phyloP scores from a whole-genome alignment of 2,888 invertebrate species.

The Rhamnusium bicolor region DNA sequence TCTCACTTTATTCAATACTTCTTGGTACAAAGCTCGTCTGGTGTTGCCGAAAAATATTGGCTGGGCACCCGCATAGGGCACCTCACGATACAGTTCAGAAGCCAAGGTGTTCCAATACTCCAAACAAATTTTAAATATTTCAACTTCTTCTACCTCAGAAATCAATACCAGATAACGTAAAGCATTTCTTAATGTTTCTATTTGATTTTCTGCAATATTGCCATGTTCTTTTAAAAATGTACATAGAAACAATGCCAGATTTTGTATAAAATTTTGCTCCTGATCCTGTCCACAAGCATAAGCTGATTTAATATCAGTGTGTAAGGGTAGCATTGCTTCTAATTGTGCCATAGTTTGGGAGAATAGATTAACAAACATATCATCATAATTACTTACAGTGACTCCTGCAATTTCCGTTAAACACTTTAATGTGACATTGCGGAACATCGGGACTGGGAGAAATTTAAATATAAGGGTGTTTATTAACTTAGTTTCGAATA shows the following conservation, averaged over 20 bases:
- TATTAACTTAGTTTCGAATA: slow-evolving; percentile 98
- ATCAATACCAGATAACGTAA: slow-evolving; percentile 91
- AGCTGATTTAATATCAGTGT: slow-evolving; percentile 94
- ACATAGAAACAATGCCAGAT: slow-evolving; percentile 96
- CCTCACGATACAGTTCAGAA: slow-evolving; percentile 87
- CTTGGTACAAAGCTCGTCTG: slow-evolving; percentile 79
- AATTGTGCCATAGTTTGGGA: slow-evolving; percentile 94
- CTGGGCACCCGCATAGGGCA: slow-evolving; percentile 61
- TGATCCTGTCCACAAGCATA: slow-evolving; percentile 95
- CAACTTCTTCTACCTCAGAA: slow-evolving; percentile 98
- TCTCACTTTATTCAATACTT: slow-evolving; percentile 89
- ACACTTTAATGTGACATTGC: slow-evolving; percentile 98
- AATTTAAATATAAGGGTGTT: slow-evolving; percentile 96
- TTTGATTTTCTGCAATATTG: slow-evolving; percentile 86
- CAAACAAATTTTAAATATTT: slow-evolving; percentile 99
- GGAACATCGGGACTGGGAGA: slow-evolving; percentile 88
- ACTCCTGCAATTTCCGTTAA: slow-evolving; percentile 98
- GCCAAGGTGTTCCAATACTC: slow-evolving; percentile 98
- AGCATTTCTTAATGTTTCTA: slow-evolving; percentile 83
- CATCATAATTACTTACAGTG: slow-evolving; percentile 91
- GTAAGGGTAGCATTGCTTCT: slow-evolving; percentile 91
- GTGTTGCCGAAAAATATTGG: slow-evolving; percentile 64
- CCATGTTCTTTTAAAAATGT: slow-evolving; percentile 98
- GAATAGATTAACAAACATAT: slow-evolving; percentile 92
- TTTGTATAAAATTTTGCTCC: slow-evolving; percentile 99